Evolutionary conservation across 2,113 vertebrate species (phyloP).

Genomic region (Peromyscus californicus): DNA sequence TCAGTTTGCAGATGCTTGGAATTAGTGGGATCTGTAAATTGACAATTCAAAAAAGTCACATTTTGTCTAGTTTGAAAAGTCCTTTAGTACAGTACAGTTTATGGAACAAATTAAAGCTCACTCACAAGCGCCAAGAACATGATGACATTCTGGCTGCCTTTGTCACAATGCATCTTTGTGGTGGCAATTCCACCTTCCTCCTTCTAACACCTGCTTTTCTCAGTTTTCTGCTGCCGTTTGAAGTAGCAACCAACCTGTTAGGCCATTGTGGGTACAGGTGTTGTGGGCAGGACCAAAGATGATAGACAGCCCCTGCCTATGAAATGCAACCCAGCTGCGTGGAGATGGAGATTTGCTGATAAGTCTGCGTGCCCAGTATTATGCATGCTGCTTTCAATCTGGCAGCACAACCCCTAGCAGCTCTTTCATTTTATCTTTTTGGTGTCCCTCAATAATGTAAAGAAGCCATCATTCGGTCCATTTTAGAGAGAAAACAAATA

Average conservation of each 20-base stretch:
- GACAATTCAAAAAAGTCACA: slow-evolving; percentile 39
- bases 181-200: slow-evolving; percentile 44
- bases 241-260: slow-evolving; percentile 55
- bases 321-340: not conserved
- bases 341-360: slow-evolving; percentile 4
- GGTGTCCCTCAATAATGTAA: not conserved
- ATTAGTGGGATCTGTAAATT: slow-evolving; percentile 20
- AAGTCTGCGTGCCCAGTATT: not conserved
- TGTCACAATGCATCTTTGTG: not conserved
- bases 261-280: slow-evolving; percentile 66
- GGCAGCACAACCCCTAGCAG: not conserved
- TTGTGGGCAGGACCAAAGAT: not conserved
- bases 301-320: not conserved
- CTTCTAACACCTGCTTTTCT: slow-evolving; percentile 71
- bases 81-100: not conserved
- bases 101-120: slow-evolving; percentile 24
- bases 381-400: not conserved
- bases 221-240: slow-evolving; percentile 68
- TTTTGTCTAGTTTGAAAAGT: not conserved
- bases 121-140: not conserved
- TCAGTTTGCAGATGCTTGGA: slow-evolving; percentile 13
- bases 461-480: not conserved
- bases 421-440: slow-evolving; percentile 19
- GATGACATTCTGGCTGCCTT: not conserved
- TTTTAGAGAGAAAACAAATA: slow-evolving; percentile 30